Evolutionary conservation across 30 jellyfish, hydroid and myxozoan species (phyloP).

Genomic region (Hydra vulgaris): DNA sequence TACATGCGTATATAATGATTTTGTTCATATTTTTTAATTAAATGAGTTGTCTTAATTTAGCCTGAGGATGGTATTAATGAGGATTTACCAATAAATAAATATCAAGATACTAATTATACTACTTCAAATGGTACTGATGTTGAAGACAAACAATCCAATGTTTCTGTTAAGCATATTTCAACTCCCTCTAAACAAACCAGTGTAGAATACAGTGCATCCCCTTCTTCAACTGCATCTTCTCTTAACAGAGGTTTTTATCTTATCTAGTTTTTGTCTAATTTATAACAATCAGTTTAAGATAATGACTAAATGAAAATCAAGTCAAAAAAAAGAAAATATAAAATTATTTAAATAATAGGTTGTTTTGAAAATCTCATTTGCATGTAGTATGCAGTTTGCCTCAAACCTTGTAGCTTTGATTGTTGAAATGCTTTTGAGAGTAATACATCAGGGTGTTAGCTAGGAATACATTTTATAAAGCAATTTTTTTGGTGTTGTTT

Average conservation of each 20-base stretch:
- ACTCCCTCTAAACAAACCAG: slow-evolving; percentile 7
- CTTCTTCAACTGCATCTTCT: slow-evolving; percentile 20
- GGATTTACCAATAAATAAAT: not conserved
- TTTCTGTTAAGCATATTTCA: not conserved
- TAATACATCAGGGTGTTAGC: too few species aligned
- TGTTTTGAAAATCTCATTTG: too few species aligned
- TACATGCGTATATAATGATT: not conserved
- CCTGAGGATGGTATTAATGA: not conserved
- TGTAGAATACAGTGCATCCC: slow-evolving; percentile 26
- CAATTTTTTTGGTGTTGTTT: too few species aligned
- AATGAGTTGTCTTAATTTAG: not conserved
- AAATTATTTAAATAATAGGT: too few species aligned
- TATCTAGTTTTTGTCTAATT: not conserved
- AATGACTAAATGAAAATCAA: too few species aligned
- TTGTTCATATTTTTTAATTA: not conserved
- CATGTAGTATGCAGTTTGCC: too few species aligned
- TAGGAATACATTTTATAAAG: too few species aligned
- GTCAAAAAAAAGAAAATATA: too few species aligned
- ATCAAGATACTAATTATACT: not conserved
- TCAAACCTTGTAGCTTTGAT: too few species aligned
- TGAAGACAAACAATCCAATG: not conserved
- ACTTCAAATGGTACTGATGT: not conserved
- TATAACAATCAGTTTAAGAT: not conserved
- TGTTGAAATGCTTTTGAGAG: too few species aligned
- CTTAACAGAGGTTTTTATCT: slow-evolving; percentile 13